Conservation (phyloP, 2,888 invertebrate species). For the Dilophus febrilis region DNA sequence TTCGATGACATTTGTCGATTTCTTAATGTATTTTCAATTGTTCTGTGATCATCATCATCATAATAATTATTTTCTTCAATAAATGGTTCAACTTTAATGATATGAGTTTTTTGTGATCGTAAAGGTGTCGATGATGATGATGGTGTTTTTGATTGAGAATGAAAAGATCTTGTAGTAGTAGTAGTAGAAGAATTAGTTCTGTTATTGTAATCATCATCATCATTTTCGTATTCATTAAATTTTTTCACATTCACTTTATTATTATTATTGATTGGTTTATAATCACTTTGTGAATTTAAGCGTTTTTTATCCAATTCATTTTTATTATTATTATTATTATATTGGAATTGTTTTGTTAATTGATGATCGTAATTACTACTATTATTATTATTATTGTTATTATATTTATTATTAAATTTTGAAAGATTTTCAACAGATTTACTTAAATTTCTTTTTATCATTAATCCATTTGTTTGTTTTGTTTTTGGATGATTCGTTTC, state of each 20-base stretch:
- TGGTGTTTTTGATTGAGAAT: neutral
- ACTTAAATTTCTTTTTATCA: constrained; percentile 6
- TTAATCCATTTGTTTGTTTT: neutral
- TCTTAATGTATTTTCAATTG: constrained; percentile 1
- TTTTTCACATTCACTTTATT: neutral
- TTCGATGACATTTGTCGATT: neutral
- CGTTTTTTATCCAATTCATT: neutral
- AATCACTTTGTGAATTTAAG: too few species aligned
- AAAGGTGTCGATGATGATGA: neutral
- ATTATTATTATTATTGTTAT: neutral
- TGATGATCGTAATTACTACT: neutral
- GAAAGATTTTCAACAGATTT: constrained; percentile 9
- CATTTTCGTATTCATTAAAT: neutral
- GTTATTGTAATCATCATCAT: too few species aligned
- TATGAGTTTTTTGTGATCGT: neutral
- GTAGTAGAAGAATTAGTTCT: too few species aligned
- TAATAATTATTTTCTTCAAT: too few species aligned
- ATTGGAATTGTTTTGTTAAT: neutral
- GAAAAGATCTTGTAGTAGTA: neutral
- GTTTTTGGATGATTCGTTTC: constrained; percentile 7
- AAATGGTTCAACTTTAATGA: too few species aligned
- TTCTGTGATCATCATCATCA: neutral
- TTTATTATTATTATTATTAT: neutral
- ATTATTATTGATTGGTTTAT: neutral
- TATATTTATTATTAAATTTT: neutral